Conservation (phyloP, 2,888 invertebrate genomes). For the Callosobruchus maculatus region DNA sequence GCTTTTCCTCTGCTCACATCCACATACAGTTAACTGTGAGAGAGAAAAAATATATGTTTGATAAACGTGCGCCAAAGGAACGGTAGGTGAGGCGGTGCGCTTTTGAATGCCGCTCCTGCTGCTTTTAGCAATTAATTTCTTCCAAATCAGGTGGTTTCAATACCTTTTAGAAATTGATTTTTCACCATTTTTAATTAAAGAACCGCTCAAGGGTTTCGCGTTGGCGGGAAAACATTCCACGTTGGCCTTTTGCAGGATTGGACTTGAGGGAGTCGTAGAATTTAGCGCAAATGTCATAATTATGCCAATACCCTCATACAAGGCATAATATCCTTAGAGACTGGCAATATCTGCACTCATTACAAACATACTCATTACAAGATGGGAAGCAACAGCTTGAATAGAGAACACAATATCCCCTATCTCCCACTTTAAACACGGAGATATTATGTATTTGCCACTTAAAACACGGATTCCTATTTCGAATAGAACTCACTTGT, state of each 20-base stretch:
- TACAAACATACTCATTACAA: too few species aligned
- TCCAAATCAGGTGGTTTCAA: constrained; percentile 43
- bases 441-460: too few species aligned
- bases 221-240: constrained; percentile 5
- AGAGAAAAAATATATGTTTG: constrained; percentile 11
- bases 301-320: too few species aligned
- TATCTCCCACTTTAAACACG: too few species aligned
- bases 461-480: too few species aligned
- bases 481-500: too few species aligned
- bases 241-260: background rate
- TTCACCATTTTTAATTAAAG: constrained; percentile 41
- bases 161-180: constrained; percentile 41
- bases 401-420: too few species aligned
- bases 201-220: constrained; percentile 24
- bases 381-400: too few species aligned
- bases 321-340: too few species aligned
- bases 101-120: constrained; percentile 21
- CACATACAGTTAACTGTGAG: background rate
- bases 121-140: constrained; percentile 41
- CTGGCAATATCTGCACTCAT: too few species aligned
- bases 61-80: constrained; percentile 14
- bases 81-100: constrained; percentile 16
- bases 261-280: too few species aligned
- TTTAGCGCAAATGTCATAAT: too few species aligned
- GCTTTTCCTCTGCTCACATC: background rate